Base-by-base conservation (phyloP, 2,888 invertebrate species). In the Lapara coniferarum region DNA sequence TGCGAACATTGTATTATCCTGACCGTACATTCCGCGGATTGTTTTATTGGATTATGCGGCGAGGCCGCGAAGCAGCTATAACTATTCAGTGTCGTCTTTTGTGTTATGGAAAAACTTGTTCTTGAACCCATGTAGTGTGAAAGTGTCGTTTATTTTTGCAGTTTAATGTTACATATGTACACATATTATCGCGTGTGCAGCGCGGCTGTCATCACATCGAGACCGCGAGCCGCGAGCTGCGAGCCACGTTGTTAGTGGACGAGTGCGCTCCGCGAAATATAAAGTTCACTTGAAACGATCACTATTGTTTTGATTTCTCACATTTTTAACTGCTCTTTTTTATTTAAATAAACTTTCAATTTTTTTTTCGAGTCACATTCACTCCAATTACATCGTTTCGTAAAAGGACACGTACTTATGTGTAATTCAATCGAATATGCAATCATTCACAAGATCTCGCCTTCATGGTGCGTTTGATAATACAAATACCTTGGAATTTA, bases 61-160 rank as follows among this genome's bases (percentile, higher is more conserved):
- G 90, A 89, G 89, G 90, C 88, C 89, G 90, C 90, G 92, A 89
- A 92, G 91, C 89, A 92, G 92, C 93, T 93, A 93, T 93, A 93
- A 93, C 93, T 93, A 93, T 93, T 93, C 93, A 93, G 92, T 90
- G 93, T 92, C 89, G 93, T 92, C 93, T 93, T 93, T 93, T 93
- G 93, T 93, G 93, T 93, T 93, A 93, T 93, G 93, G 93, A 93
- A 93, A 93, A 93, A 93, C 93, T 93, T 93, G 93, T 93, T 93
- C 90, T 93, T 92, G 91, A 92, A 92, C 90, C 93, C 92, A 92
- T 93, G 93, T 93, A 93, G 93, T 93, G 93, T 93, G 93, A 93
- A 93, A 91, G 88, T 88, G 83, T 93, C 89, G 85, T 93, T 93
- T 93, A 93, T 93, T 93, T 93, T 88, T 92, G 92, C 93, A 90